These are phyloP conservation scores for Mechanitis mazaeus DNA, from an alignment of 2,888 invertebrate genomes.

Conservation along the genomic window DNA sequence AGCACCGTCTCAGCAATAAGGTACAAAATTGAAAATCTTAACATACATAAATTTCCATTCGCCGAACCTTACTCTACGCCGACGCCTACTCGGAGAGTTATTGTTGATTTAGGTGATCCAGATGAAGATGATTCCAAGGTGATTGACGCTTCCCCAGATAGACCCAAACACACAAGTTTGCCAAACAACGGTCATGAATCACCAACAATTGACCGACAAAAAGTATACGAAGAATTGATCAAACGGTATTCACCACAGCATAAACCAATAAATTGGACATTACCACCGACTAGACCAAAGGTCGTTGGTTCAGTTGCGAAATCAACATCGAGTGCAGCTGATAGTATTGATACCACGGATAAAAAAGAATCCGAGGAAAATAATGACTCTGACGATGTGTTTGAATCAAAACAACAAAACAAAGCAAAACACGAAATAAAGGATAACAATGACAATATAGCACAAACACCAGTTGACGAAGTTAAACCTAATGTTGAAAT, in stretches of 20 bases:
- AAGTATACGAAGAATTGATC: constrained; percentile 64
- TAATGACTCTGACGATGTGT: constrained; percentile 58
- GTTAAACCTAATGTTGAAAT: constrained; percentile 38
- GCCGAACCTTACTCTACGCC: constrained; percentile 71
- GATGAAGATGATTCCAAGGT: constrained; percentile 56
- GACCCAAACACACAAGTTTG: constrained; percentile 50
- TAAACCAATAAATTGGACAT: constrained; percentile 65
- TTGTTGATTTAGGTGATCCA: constrained; percentile 52
- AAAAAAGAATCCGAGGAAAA: constrained; percentile 42
- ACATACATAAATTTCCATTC: constrained; percentile 70
- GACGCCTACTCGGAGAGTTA: constrained; percentile 56
- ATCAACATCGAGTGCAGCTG: constrained; percentile 54
- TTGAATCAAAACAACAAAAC: constrained; percentile 44
- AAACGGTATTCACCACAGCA: constrained; percentile 70
- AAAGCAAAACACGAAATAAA: constrained; percentile 26
- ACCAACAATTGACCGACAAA: constrained; percentile 61
- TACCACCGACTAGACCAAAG: constrained; percentile 66
- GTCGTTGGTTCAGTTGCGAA: constrained; percentile 67
- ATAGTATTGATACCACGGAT: constrained; percentile 47
- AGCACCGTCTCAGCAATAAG: constrained; percentile 45
- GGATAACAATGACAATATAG: constrained; percentile 28
- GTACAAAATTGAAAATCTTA: constrained; percentile 69
- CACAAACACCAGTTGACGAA: constrained; percentile 29
- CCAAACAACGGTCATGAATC: constrained; percentile 45
- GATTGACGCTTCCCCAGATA: constrained; percentile 50